Conservation (phyloP, 2,113 vertebrate species). For the Gambusia holbrooki region DNA sequence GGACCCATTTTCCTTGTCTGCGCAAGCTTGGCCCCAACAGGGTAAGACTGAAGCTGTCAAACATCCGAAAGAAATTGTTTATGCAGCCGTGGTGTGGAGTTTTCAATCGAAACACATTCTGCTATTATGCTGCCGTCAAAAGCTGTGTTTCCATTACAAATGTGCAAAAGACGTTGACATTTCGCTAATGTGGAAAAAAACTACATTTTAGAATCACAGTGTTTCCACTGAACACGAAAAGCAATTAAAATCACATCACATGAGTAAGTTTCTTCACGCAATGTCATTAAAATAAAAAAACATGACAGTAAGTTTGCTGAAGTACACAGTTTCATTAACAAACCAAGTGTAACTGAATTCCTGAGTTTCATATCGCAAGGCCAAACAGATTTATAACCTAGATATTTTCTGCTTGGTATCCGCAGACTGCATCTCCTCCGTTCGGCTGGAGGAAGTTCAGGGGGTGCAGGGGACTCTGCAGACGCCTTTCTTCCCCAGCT, state of each 20-base stretch:
- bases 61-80: neutral
- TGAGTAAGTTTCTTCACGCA: too few relatives aligned
- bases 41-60: slow-evolving; percentile 73
- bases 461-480: slow-evolving; percentile 83
- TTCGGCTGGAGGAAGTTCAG: slow-evolving; percentile 76
- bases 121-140: too few relatives aligned
- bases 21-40: slow-evolving; percentile 76
- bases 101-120: neutral
- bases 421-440: slow-evolving; percentile 82
- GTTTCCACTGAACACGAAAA: too few relatives aligned
- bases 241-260: too few relatives aligned
- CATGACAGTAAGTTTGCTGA: too few relatives aligned
- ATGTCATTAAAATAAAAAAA: too few relatives aligned
- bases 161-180: too few relatives aligned
- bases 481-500: slow-evolving; percentile 93
- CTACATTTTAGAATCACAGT: too few relatives aligned
- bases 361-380: neutral
- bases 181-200: too few relatives aligned
- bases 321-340: too few relatives aligned
- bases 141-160: too few relatives aligned
- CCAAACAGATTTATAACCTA: neutral
- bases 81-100: too few relatives aligned
- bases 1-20: slow-evolving; percentile 87
- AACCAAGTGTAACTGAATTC: neutral
- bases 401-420: slow-evolving; percentile 7